Base-by-base conservation (phyloP, 2,888 invertebrate genomes). In the Sycophila texana region DNA sequence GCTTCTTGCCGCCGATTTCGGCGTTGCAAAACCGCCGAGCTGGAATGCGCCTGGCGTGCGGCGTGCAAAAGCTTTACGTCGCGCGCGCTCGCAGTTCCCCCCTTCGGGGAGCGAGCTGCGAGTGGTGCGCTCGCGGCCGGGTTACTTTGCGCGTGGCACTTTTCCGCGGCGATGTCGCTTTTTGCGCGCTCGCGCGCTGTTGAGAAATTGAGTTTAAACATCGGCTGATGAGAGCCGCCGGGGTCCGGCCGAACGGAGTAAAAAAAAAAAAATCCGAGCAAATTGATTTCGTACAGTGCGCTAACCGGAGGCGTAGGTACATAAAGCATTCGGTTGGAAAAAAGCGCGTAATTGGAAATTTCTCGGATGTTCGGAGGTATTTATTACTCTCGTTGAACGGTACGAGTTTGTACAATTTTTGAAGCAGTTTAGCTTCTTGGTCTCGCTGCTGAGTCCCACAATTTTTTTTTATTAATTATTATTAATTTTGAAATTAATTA, bases 191-290 rank as follows among this genome's bases (percentile, higher is more conserved):
- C 30, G 73, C 30, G 55, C 10, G 16, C n/a, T n/a, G 74, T 66
- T 65, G 71, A 74, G 79, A 74, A 74, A 74, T 79, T 74, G 79
- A 79, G 74, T 79, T 66, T 68, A 71, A 79, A 71, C 71, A 39
- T 55, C 49, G 61, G 30, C 18, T 26, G 61, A 61, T 71, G 63
- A 61, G 71, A 77, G 65, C 22, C 22, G 53, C 53, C 30, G 10
- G 16, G 3, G 72, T 16, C 7, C 39, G 58, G 18, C 53, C 16
- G 51, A 12, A 63, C 10, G 39, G 39, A 10, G 18, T 7, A 18
- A 22, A 51, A 16, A 39, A 22, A 53, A 75, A 57, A 63, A 60
- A 61, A 61, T 10, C 39, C 39, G 39, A 74, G 66, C 74, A 75
- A 79, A 75, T 65, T 71, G 73, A 79, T 79, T 74, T 79, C 65